These are phyloP conservation scores for Mormyrus lacerda DNA, from an alignment of 2,113 vertebrate genomes.

Conservation along the genomic window DNA sequence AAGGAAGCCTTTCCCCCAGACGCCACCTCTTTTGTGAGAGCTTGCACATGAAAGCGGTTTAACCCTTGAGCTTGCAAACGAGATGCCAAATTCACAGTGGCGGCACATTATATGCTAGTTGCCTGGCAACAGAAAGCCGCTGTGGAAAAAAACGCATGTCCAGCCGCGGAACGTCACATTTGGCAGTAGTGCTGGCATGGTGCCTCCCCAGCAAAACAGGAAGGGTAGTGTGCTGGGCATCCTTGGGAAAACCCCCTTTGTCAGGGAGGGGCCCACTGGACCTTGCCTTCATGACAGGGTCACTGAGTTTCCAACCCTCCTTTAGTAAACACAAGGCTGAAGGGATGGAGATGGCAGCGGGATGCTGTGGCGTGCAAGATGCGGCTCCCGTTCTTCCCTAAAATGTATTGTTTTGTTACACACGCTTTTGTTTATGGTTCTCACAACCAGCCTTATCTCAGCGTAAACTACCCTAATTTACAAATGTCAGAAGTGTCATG, in stretches of 20 bases:
- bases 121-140: conserved; percentile 25
- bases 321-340: neutral
- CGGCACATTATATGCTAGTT: conserved; percentile 23
- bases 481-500: neutral
- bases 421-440: neutral
- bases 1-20: neutral
- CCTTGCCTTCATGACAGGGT: neutral
- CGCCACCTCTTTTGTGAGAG: neutral
- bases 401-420: neutral
- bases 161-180: neutral
- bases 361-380: neutral
- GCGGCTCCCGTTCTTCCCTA: neutral
- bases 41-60: neutral
- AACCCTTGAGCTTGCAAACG: conserved; percentile 7
- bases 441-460: neutral
- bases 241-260: conserved; percentile 13
- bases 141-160: neutral
- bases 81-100: neutral
- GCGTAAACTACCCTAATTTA: neutral
- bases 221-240: conserved; percentile 2
- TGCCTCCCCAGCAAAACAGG: conserved; percentile 16
- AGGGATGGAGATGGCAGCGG: neutral
- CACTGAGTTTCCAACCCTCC: neutral
- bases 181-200: neutral
- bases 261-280: neutral